phyloP scores from a whole-genome alignment of 2,797 vertebrate genomes.

The Octomys mimax region DNA sequence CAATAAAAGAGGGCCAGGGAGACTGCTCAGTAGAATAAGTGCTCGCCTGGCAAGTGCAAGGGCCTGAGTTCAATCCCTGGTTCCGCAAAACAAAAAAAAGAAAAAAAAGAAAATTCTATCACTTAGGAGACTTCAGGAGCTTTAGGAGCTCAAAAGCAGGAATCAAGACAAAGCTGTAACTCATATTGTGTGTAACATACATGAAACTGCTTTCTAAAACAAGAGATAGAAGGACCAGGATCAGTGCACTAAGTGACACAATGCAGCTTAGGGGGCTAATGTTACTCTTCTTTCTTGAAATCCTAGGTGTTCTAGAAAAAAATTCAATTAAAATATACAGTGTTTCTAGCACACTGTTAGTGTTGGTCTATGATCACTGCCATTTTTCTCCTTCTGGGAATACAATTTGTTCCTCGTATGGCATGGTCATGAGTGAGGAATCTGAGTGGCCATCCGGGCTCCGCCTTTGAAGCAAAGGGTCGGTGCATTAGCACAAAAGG shows the following conservation, averaged over 20 bases:
- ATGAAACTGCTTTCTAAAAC: conserved; percentile 75
- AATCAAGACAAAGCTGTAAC: background rate
- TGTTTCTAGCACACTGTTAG: conserved; percentile 77
- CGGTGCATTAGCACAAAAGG: conserved; percentile 90
- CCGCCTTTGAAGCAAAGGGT: conserved; percentile 89
- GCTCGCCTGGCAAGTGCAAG: no score
- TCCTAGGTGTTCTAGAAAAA: conserved; percentile 65
- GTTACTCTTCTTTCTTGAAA: conserved; percentile 77
- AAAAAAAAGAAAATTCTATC: background rate
- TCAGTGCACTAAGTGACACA: conserved; percentile 15
- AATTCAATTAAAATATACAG: conserved; percentile 84
- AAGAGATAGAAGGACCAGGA: background rate
- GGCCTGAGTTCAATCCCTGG: no score
- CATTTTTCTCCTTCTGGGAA: conserved; percentile 89
- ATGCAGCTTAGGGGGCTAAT: conserved; percentile 74
- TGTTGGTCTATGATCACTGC: conserved; percentile 86
- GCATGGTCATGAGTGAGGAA: conserved; percentile 87
- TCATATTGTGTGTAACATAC: background rate
- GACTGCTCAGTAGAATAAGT: no score
- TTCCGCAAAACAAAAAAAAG: background rate
- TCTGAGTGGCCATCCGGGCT: conserved; percentile 84
- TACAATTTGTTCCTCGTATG: conserved; percentile 89
- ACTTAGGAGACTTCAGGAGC: background rate
- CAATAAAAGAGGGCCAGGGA: no score
- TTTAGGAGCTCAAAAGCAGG: background rate